Percentiles rank a stretch among this genome's conserved stretches.
phyloP scores from a whole-genome alignment of 2,113 vertebrate genomes.

The Plecturocebus donacophilus region DNA sequence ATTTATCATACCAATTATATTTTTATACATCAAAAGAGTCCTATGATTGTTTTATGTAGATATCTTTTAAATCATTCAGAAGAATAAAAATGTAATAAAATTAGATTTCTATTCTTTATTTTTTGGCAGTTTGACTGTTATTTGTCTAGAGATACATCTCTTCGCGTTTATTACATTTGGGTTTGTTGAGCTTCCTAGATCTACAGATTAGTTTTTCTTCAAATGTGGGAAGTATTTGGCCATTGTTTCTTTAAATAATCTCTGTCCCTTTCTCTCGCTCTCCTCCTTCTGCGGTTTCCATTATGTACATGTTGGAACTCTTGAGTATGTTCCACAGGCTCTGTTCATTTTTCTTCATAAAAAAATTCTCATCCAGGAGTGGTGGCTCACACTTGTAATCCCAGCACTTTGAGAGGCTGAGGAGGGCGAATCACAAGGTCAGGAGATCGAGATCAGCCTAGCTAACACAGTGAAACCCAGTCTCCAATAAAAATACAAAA shows the following conservation, averaged over 20 bases:
- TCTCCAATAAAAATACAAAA: too few species aligned
- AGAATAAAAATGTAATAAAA: background rate
- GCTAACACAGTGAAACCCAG: too few species aligned
- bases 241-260: background rate
- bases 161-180: background rate
- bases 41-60: background rate
- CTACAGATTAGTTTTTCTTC: background rate
- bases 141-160: background rate
- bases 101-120: background rate
- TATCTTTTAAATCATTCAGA: constrained; percentile 35
- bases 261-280: background rate
- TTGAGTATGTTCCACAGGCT: background rate
- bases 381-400: too few species aligned
- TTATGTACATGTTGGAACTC: background rate
- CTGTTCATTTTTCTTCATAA: background rate
- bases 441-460: too few species aligned
- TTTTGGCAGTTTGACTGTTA: background rate
- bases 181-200: background rate
- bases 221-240: background rate
- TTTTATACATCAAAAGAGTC: constrained; percentile 1
- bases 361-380: too few species aligned
- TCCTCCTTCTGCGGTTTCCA: background rate
- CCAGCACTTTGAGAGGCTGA: too few species aligned
- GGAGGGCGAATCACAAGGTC: too few species aligned
- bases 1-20: background rate